Evolutionary conservation across 2,888 invertebrate species (phyloP).

Genomic region (Drosophila lacicola): DNA sequence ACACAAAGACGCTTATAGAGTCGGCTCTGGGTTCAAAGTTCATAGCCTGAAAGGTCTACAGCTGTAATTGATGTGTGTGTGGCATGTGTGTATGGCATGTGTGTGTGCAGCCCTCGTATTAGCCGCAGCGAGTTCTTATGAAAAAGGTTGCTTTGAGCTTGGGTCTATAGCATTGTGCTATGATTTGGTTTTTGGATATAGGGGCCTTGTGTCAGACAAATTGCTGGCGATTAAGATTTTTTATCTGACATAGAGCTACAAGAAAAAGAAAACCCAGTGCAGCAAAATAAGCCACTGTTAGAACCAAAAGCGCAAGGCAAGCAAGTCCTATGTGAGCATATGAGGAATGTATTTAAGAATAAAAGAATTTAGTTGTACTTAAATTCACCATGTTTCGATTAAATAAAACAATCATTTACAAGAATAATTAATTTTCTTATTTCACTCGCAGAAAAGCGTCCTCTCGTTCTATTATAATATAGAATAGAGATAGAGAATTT

Average conservation of each 20-base stretch:
- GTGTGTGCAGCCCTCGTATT: background rate
- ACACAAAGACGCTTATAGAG: constrained; percentile 16
- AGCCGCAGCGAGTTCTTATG: constrained; percentile 34
- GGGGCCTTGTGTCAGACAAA: constrained; percentile 55
- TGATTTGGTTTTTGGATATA: constrained; percentile 22
- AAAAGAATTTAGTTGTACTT: too few relatives aligned
- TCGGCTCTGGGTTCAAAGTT: constrained; percentile 28
- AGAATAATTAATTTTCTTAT: too few relatives aligned
- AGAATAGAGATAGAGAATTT: too few relatives aligned
- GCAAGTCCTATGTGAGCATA: too few relatives aligned
- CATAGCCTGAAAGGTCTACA: constrained; percentile 22
- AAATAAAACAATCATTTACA: too few relatives aligned
- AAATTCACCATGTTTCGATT: too few relatives aligned
- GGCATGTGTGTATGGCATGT: constrained; percentile 25
- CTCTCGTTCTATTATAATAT: too few relatives aligned
- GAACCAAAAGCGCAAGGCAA: too few relatives aligned
- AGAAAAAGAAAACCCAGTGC: constrained; percentile 19
- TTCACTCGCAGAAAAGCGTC: too few relatives aligned
- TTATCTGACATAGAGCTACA: constrained; percentile 51
- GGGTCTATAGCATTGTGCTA: constrained; percentile 14
- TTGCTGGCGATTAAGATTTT: constrained; percentile 74
- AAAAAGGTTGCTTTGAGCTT: constrained; percentile 53
- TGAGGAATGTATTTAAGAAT: too few relatives aligned
- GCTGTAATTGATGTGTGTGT: constrained; percentile 33
- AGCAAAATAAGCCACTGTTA: background rate